These are phyloP conservation scores for Hemistola chrysoprasaria DNA, from an alignment of 2,888 invertebrate species.

Conservation along the genomic window DNA sequence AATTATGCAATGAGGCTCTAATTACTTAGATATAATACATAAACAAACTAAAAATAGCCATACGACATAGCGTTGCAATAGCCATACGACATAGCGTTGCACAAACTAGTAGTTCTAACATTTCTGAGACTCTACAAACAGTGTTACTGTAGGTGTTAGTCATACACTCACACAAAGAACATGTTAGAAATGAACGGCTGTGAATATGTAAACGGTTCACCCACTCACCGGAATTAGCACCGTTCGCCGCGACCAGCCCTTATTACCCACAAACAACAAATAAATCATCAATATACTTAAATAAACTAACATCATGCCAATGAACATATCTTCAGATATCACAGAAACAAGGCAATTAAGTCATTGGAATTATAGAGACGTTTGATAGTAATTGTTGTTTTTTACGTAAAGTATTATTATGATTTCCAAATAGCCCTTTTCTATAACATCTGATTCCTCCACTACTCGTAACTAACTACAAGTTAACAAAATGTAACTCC, in stretches of 20 bases:
- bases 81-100: conserved; percentile 4
- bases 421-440: conserved; percentile 6
- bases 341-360: conserved; percentile 10
- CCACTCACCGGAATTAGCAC: conserved; percentile 72
- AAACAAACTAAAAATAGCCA: conserved; percentile 9
- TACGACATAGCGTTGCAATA: conserved; percentile 3
- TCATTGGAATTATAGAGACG: conserved; percentile 1
- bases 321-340: not conserved
- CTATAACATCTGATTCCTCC: conserved; percentile 2
- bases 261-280: conserved; percentile 69
- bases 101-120: conserved; percentile 16
- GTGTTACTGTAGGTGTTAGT: conserved; percentile 37
- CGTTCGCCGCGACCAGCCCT: conserved; percentile 64
- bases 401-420: not conserved
- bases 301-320: conserved; percentile 42
- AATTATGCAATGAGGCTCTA: conserved; percentile 9
- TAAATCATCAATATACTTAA: conserved; percentile 51
- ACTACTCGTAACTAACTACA: conserved; percentile 15
- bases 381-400: not conserved
- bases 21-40: conserved; percentile 13
- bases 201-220: conserved; percentile 56
- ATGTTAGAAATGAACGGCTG: conserved; percentile 45
- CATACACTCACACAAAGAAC: conserved; percentile 47
- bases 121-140: conserved; percentile 14
- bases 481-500: conserved; percentile 19